Conservation (phyloP, 1,140 invertebrate species). For the Carcinoscorpius rotundicauda region DNA sequence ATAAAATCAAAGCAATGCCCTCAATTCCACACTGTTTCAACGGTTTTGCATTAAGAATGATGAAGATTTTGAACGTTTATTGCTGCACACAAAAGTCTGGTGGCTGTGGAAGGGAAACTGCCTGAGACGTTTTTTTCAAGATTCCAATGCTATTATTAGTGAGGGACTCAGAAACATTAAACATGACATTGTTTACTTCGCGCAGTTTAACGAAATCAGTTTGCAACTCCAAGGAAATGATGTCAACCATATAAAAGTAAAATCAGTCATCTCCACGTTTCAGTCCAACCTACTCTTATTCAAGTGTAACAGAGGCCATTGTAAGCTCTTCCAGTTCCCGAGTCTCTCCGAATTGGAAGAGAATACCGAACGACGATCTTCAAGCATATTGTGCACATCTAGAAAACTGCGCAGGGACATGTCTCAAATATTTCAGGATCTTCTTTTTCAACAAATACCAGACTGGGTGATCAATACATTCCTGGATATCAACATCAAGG, state of each 20-base stretch:
- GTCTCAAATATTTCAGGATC: conserved; percentile 19
- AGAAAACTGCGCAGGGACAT: conserved; percentile 16
- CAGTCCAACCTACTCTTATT: conserved; percentile 16
- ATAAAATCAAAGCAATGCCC: conserved; percentile 14
- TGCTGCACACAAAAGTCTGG: conserved; percentile 12
- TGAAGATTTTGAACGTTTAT: conserved; percentile 22
- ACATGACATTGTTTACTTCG: conserved; percentile 19
- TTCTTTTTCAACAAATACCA: conserved; percentile 18
- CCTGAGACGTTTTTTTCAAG: conserved; percentile 13
- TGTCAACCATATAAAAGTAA: conserved; percentile 19
- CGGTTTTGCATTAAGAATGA: conserved; percentile 20
- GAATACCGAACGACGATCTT: neutral
- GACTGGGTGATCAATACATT: conserved; percentile 17
- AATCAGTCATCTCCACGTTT: conserved; percentile 17
- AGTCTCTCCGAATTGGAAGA: conserved; percentile 14
- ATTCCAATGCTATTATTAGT: conserved; percentile 14
- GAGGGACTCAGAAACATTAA: conserved; percentile 9
- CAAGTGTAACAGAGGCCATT: conserved; percentile 10
- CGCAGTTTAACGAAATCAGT: conserved; percentile 21
- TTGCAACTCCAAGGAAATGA: conserved; percentile 20
- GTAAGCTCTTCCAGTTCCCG: conserved; percentile 9
- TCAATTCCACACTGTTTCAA: conserved; percentile 20
- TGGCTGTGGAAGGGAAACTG: conserved; percentile 21
- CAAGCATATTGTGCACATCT: conserved; percentile 2
- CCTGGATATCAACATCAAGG: conserved; percentile 6